Conservation (phyloP, 2,797 vertebrate genomes). For the Vireo griseus region DNA sequence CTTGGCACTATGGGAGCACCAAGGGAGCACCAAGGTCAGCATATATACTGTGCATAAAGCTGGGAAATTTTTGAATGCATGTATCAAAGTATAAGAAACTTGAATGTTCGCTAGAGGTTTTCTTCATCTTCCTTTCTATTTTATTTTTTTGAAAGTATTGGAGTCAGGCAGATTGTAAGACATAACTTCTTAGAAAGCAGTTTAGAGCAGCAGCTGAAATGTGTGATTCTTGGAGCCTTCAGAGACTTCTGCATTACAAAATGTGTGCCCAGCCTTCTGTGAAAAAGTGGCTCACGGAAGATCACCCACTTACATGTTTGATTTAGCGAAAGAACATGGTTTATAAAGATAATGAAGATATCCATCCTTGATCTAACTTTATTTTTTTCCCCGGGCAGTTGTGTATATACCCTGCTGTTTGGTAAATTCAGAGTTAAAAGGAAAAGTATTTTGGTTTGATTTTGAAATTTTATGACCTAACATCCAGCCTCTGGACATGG, state of each 20-base stretch:
- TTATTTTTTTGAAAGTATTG: background rate
- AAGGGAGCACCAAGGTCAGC: background rate
- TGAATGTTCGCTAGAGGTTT: background rate
- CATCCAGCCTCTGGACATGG: background rate
- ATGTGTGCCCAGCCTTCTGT: background rate
- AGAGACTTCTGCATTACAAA: background rate
- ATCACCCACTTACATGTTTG: background rate
- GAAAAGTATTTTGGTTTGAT: background rate
- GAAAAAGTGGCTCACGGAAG: background rate
- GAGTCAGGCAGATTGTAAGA: background rate
- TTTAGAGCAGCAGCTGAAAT: background rate
- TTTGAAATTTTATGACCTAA: background rate
- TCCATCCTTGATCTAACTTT: background rate
- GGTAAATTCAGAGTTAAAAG: background rate
- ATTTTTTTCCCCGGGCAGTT: background rate
- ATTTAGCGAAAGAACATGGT: background rate
- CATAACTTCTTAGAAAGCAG: background rate
- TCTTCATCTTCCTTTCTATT: fast-evolving
- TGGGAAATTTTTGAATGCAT: background rate
- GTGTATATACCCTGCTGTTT: background rate
- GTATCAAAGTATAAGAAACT: background rate
- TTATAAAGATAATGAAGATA: background rate
- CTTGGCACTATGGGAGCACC: background rate
- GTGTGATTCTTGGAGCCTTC: background rate
- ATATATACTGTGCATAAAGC: background rate